These are phyloP conservation scores for Chanos chanos DNA, from an alignment of 2,797 vertebrate genomes.

Conservation along the genomic window DNA sequence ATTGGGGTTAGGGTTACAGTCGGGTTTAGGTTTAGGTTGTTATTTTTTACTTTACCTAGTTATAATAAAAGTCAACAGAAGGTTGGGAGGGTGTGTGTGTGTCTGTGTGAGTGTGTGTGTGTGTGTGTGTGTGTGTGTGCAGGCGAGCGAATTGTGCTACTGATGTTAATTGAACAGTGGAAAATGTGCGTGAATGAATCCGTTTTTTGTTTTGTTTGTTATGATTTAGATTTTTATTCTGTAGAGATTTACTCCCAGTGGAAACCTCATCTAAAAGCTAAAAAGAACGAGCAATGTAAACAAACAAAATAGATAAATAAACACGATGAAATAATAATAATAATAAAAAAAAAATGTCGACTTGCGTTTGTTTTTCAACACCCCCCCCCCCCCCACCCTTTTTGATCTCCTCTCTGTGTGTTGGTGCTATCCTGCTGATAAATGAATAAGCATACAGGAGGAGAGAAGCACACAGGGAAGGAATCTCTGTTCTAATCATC, in stretches of 20 bases:
- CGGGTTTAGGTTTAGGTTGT: too few relatives aligned
- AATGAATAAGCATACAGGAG: slow-evolving; percentile 22
- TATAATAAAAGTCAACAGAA: too few relatives aligned
- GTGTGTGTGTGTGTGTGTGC: too few relatives aligned
- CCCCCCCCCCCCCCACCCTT: neutral
- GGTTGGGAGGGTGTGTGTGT: too few relatives aligned
- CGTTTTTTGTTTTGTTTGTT: slow-evolving; percentile 29
- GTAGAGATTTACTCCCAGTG: slow-evolving; percentile 23
- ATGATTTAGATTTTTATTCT: slow-evolving; percentile 3
- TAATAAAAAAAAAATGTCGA: neutral
- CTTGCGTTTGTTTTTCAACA: neutral
- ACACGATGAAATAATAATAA: slow-evolving; percentile 17
- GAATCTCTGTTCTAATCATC: slow-evolving; percentile 18
- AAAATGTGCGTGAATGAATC: slow-evolving; percentile 43
- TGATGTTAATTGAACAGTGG: slow-evolving; percentile 64
- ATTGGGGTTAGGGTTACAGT: too few relatives aligned
- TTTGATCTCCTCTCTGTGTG: slow-evolving; percentile 12
- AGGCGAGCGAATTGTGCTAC: slow-evolving; percentile 56
- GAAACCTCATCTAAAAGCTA: slow-evolving; percentile 18
- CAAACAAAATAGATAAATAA: slow-evolving; percentile 38
- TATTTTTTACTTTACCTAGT: too few relatives aligned
- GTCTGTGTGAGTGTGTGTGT: too few relatives aligned
- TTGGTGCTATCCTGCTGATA: slow-evolving; percentile 33
- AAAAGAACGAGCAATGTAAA: slow-evolving; percentile 28
- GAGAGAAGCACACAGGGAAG: slow-evolving; percentile 5